Conservation (phyloP, 2,797 vertebrate species). For the Acipenser transmontanus region DNA sequence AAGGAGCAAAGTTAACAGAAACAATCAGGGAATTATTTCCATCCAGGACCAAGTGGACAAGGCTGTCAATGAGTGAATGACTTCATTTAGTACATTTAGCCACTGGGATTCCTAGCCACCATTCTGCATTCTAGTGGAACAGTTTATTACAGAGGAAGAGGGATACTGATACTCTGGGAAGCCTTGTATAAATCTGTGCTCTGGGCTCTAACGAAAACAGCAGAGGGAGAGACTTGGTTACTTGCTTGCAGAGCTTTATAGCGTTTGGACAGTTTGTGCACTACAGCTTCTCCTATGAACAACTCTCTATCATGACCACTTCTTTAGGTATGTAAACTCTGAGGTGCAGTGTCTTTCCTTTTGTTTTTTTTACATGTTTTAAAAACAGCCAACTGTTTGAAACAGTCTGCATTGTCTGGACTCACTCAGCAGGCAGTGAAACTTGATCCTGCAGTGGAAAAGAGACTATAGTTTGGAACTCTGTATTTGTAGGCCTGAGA, state of each 20-base stretch:
- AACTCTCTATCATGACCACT: slow-evolving; percentile 29
- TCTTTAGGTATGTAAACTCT: slow-evolving; percentile 45
- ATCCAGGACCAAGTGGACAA: slow-evolving; percentile 17
- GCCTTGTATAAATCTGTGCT: neutral
- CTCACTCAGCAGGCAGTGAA: slow-evolving; percentile 14
- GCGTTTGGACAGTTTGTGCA: neutral
- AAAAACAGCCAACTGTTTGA: slow-evolving; percentile 9
- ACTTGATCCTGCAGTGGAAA: slow-evolving; percentile 13
- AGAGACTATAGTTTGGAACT: slow-evolving; percentile 17
- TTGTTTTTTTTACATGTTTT: slow-evolving; percentile 4
- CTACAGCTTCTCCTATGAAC: neutral
- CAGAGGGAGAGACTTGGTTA: neutral
- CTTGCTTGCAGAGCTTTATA: neutral
- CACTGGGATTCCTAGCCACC: slow-evolving; percentile 13
- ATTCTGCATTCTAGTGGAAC: slow-evolving; percentile 9
- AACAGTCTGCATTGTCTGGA: slow-evolving; percentile 16
- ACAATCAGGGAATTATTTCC: slow-evolving; percentile 28
- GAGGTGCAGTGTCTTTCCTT: neutral
- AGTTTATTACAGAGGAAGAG: slow-evolving; percentile 15
- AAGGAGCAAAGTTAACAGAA: slow-evolving; percentile 6
- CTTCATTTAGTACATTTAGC: slow-evolving; percentile 26
- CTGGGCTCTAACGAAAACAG: neutral
- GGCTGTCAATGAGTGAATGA: slow-evolving; percentile 30
- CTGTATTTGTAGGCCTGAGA: neutral
- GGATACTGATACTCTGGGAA: slow-evolving; percentile 5